Evolutionary conservation across 2,888 invertebrate genomes (phyloP), one percentile per base, ranked within the genome.

Genomic region (Melipona beecheii): DNA sequence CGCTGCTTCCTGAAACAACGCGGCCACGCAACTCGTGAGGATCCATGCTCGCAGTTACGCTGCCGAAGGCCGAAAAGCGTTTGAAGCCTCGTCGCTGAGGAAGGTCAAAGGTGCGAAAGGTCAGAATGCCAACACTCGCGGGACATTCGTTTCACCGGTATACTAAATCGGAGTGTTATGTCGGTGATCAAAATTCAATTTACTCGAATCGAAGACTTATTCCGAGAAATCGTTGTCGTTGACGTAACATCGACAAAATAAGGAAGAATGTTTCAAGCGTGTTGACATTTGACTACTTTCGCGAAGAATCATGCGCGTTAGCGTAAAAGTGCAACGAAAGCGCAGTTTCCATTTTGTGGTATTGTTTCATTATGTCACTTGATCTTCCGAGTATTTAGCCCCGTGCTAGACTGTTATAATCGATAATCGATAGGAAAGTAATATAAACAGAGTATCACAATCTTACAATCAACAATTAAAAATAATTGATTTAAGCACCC

Each of bases 1-100:
- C 93, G 92, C 93, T 95, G 93, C 94, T 94, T 93, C 94, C 94
- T 94, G 85, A 78, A 89, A 90, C 21, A 62, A 70, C 15, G 24
- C 15, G 27, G 17, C 54, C 31, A 17, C n/a, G 31, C 17, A 2
- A n/a, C 11, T 83, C 49, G 64, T 54, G 64, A 5, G 68, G 54
- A 36, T 6, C 36, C 52, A 43, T 4, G 5, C 2, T 21, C 21
- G 2, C 56, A 24, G 5, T 58, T n/a, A 21, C 15, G 15, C 24
- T n/a, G 21, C n/a, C 73, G 13, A 49, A 71, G 71, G 60, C 66
- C 66, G 52, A 66, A 62, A 66, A 54, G 54, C 60, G 54, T 36
- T 43, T 24, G 5, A 43, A 27, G 27, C 27, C 21, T 17, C 43
- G 65, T 43, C 6, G 24, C 17, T 21, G 50, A 36, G 56, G 50